phyloP scores from a whole-genome alignment of 2,113 vertebrate species.

The Cynoglossus semilaevis region DNA sequence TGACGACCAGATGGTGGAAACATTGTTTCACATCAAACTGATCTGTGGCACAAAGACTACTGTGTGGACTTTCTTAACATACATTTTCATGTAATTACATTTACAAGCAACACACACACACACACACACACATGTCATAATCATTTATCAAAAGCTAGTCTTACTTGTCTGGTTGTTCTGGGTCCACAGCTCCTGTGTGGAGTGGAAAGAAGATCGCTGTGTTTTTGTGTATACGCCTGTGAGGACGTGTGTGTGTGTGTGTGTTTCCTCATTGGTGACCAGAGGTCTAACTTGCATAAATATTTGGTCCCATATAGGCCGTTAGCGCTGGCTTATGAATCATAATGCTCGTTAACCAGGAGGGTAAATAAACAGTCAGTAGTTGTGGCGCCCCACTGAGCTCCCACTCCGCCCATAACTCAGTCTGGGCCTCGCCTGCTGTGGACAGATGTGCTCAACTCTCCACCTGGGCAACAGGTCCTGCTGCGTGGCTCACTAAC shows the following conservation, averaged over 20 bases:
- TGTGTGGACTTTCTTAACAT: neutral
- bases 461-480: conserved; percentile 54
- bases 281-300: conserved; percentile 67
- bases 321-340: conserved; percentile 69
- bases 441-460: conserved; percentile 19
- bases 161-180: conserved; percentile 56
- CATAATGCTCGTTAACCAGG: conserved; percentile 70
- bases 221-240: conserved; percentile 19
- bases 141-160: conserved; percentile 59
- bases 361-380: conserved; percentile 76
- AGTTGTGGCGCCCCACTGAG: conserved; percentile 47
- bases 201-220: conserved; percentile 38
- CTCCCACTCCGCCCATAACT: conserved; percentile 45
- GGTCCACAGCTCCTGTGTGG: conserved; percentile 45
- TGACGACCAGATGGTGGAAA: no score
- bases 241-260: neutral
- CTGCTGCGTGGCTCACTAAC: conserved; percentile 22
- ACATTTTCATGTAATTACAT: no score
- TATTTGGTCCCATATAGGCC: conserved; percentile 68
- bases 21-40: no score
- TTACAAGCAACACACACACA: conserved; percentile 1
- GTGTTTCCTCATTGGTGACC: conserved; percentile 44
- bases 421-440: conserved; percentile 45
- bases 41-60: neutral
- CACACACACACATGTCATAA: conserved; percentile 20